Evolutionary conservation across 2,797 vertebrate genomes (phyloP).

Genomic region (Enteromius paludinosus): DNA sequence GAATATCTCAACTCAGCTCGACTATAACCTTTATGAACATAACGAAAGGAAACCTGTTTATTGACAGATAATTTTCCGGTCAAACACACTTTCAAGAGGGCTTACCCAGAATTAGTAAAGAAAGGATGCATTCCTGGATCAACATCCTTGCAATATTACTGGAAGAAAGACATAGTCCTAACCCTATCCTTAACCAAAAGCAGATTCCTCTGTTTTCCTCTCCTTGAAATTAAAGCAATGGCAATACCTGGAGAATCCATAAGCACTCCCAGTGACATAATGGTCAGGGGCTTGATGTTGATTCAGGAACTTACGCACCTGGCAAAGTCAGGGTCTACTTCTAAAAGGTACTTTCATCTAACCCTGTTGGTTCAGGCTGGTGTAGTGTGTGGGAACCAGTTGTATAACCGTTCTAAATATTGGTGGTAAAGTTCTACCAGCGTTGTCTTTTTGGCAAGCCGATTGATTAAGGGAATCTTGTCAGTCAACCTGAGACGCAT

Average conservation of each 20-base stretch:
- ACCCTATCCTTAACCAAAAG: not conserved
- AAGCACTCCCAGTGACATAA: not conserved
- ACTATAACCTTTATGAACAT: constrained; percentile 14
- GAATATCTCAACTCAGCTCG: not conserved
- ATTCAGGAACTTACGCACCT: not conserved
- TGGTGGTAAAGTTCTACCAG: not conserved
- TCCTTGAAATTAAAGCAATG: not conserved
- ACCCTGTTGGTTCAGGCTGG: not conserved
- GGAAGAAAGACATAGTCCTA: not conserved
- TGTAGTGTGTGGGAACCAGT: not conserved
- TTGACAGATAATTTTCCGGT: not conserved
- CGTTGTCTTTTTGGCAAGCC: not conserved
- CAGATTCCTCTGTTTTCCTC: not conserved
- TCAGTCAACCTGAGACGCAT: not conserved
- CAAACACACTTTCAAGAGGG: not conserved
- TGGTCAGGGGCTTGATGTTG: not conserved
- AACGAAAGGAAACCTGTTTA: not conserved
- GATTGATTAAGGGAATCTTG: not conserved
- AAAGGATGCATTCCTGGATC: not conserved
- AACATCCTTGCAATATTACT: not conserved
- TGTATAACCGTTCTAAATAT: not conserved
- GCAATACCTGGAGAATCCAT: not conserved
- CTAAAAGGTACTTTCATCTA: not conserved
- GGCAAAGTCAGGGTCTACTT: not conserved
- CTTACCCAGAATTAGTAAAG: not conserved